Base-by-base conservation (phyloP, 2,888 invertebrate genomes). In the Drosophila paramelanica region DNA sequence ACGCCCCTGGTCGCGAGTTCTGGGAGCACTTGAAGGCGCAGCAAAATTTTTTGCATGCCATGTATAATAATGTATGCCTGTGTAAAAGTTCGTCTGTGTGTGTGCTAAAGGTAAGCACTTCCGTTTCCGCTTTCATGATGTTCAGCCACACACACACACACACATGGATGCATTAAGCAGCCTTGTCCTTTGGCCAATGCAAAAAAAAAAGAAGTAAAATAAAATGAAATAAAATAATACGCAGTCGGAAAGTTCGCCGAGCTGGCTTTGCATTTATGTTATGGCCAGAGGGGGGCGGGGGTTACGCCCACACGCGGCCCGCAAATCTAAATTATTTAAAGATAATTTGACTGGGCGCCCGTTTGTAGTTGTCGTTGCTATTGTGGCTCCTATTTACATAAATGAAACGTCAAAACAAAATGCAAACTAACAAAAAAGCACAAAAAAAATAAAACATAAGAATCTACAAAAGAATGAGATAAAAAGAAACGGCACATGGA, bases 51-150 rank as follows among this genome's bases (percentile, higher is more conserved):
- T 78, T 75, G 38, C 81, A 81, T 81, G 59, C 68, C 69, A 69
- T 73, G 56, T 75, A 75, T 73, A 78, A 76, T 73, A 67, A 75
- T 65, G 61, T 69, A 69, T 65, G 69, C 51, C 47, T 72, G 47
- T 67, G 45, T 66, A 53, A 8, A 47, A 45, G 50, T 33, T 25
- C 49, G 62, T 56, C 50, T 56, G 46, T 58, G 53, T 75, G 73
- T 80, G 67, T 71, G 65, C 65, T 50, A 67, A 78, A 71, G 77
- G 83, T 85, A 88, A 83, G 83, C 82, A 85, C 83, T 85, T 83
- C 85, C 83, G 88, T 69, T 85, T 88, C 85, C 88, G 85, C 74
- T 81, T 87, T 83, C 73, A 87, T 87, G 82, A 78, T 81, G 77
- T 64, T 65, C 65, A 64, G 55, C 46, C 39, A 50, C 56, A 42